Evolutionary conservation across 2,888 invertebrate genomes (phyloP), one percentile per base, ranked within the genome.

Genomic region (Cremastinae sp.): DNA sequence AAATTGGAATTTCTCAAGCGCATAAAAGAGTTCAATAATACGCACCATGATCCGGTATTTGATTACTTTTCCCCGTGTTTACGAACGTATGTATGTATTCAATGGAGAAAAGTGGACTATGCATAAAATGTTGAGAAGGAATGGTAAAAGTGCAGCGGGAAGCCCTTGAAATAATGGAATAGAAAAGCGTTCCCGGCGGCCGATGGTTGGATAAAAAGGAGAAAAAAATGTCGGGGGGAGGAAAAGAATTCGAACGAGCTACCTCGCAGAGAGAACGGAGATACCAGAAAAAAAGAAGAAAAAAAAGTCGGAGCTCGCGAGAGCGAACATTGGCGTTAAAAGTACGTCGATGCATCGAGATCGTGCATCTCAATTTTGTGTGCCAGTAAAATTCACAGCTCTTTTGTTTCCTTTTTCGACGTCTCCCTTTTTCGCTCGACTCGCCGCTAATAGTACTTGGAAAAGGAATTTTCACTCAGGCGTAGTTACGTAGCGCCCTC

Each of bases 331-430:
- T 59, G 41, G 58, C 35, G 61, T 75, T 51, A 74, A 79, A 78
- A 78, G 75, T 69, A 64, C 53, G 45, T 47, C 70, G 41, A 74
- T 74, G 64, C 66, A 75, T 78, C 64, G 53, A 69, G 65, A 72
- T 74, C 74, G 74, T 62, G 69, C 78, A 69, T 79, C 76, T 62
- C 75, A 78, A 79, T 78, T 79, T 76, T 74, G 65, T 74, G 65
- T 39, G 49, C 45, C 37, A 12, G 73, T n/a, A 20, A 69, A 75
- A 73, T 75, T 74, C 66, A 10, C 68, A 66, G 51, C 22, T 51
- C 58, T 74, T 70, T 79, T 75, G 79, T 79, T 70, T 69, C 41
- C 47, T 12, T 4, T n/a, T n/a, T n/a, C 9, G 14, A 47, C 53
- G 12, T 20, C 41, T 10, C 20, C 20, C 22, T 53, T n/a, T 37